phyloP scores from a whole-genome alignment of 1,140 invertebrate genomes.

The Drosophila athabasca region DNA sequence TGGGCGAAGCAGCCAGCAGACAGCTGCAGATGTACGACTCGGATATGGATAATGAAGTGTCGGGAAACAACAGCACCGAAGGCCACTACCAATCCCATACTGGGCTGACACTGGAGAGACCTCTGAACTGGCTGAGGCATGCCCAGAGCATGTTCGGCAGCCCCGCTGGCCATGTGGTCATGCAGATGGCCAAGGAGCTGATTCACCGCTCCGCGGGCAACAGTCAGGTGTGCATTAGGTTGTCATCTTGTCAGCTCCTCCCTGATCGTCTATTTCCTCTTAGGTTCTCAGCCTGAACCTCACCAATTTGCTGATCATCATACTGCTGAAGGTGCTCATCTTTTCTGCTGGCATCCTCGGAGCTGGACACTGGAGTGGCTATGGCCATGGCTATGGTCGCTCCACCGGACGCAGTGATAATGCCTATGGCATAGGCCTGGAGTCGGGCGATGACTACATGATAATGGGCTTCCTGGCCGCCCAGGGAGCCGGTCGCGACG shows the following conservation, averaged over 20 bases:
- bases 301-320: conserved; percentile 90
- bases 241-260: conserved; percentile 75
- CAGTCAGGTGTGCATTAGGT: conserved; percentile 84
- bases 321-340: conserved; percentile 92
- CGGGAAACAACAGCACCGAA: conserved; percentile 21
- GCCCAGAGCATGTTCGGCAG: conserved; percentile 85
- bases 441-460: conserved; percentile 87
- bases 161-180: conserved; percentile 85
- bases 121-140: conserved; percentile 84
- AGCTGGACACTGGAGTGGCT: conserved; percentile 86
- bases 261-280: not conserved
- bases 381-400: conserved; percentile 84
- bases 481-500: conserved; percentile 86
- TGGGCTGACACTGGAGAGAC: conserved; percentile 12
- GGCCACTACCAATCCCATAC: not conserved
- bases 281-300: conserved; percentile 91
- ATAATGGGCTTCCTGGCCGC: conserved; percentile 89
- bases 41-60: conserved; percentile 12
- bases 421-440: conserved; percentile 84
- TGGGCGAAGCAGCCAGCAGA: conserved; percentile 41
- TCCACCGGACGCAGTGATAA: conserved; percentile 76
- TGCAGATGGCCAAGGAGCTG: conserved; percentile 87
- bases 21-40: conserved; percentile 25
- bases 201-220: conserved; percentile 87
- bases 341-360: conserved; percentile 91